Conservation (phyloP, 2,888 invertebrate species). For the Papilio elwesi region DNA sequence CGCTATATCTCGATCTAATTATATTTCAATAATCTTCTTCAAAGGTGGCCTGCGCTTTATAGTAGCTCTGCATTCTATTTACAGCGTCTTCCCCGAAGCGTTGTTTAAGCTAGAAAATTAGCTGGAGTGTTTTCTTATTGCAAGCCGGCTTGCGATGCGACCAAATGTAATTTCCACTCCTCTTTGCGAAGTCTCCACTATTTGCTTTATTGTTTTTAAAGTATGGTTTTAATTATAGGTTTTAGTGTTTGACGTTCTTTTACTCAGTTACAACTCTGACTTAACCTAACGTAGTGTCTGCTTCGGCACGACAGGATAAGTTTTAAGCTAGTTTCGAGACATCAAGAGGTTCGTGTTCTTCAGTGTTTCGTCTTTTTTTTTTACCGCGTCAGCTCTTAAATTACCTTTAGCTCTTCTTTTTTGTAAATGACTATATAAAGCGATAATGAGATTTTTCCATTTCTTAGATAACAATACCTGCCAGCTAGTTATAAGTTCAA, state of each 20-base stretch:
- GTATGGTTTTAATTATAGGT: neutral
- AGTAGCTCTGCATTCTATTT: conserved; percentile 44
- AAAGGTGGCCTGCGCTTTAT: conserved; percentile 47
- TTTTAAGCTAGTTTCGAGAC: no score
- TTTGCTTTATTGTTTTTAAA: conserved; percentile 35
- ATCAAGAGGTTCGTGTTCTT: no score
- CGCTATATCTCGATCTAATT: conserved; percentile 33
- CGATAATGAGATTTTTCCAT: neutral
- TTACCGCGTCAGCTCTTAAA: no score
- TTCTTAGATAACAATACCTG: conserved; percentile 59
- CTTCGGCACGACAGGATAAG: no score
- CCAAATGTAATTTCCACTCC: conserved; percentile 59
- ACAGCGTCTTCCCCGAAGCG: conserved; percentile 31
- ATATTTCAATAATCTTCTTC: conserved; percentile 53
- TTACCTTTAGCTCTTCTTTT: no score
- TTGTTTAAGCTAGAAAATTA: conserved; percentile 62
- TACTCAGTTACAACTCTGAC: no score
- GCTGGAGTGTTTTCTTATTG: conserved; percentile 74
- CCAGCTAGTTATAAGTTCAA: conserved; percentile 60
- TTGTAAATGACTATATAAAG: no score
- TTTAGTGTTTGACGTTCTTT: neutral
- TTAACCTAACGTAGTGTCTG: no score
- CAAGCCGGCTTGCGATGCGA: conserved; percentile 42
- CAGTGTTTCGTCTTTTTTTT: no score
- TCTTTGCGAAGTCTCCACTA: conserved; percentile 38